Evolutionary conservation across 2,888 invertebrate species (phyloP).

Genomic region (Neoitamus cyanurus): DNA sequence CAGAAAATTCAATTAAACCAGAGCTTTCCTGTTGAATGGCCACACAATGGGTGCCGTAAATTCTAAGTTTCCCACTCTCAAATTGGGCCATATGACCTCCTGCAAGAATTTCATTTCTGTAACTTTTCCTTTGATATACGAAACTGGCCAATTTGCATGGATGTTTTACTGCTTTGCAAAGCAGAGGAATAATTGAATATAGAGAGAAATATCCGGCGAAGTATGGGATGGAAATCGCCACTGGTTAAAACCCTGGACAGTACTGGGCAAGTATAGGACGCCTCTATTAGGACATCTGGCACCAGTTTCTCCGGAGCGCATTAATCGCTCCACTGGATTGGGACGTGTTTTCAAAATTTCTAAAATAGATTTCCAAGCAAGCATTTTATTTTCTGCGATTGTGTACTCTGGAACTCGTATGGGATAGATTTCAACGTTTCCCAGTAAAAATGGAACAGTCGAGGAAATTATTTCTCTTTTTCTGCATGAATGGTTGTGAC

Average conservation of each 20-base stretch:
- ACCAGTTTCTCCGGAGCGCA: not conserved
- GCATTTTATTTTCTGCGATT: not conserved
- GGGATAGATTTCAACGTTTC: not conserved
- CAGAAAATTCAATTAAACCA: slow-evolving; percentile 48
- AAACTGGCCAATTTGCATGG: slow-evolving; percentile 28
- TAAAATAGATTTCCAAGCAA: not conserved
- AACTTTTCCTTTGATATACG: slow-evolving; percentile 21
- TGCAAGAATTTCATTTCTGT: slow-evolving; percentile 19
- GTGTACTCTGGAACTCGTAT: not conserved
- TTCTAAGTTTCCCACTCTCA: slow-evolving; percentile 10
- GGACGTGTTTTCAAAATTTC: not conserved
- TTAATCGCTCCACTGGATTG: not conserved
- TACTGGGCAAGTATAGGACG: not conserved
- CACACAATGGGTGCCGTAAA: slow-evolving; percentile 42
- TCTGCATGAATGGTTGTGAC: not conserved
- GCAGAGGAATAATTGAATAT: slow-evolving; percentile 25
- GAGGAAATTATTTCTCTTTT: not conserved
- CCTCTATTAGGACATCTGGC: slow-evolving; percentile 18
- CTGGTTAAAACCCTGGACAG: not conserved
- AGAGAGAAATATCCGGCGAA: not conserved
- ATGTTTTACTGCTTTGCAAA: not conserved
- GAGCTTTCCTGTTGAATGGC: slow-evolving; percentile 46
- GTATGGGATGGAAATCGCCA: not conserved
- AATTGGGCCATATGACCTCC: slow-evolving; percentile 13
- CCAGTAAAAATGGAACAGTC: not conserved